phyloP scores from a whole-genome alignment of 2,113 vertebrate species.

The Mesitornis unicolor region DNA sequence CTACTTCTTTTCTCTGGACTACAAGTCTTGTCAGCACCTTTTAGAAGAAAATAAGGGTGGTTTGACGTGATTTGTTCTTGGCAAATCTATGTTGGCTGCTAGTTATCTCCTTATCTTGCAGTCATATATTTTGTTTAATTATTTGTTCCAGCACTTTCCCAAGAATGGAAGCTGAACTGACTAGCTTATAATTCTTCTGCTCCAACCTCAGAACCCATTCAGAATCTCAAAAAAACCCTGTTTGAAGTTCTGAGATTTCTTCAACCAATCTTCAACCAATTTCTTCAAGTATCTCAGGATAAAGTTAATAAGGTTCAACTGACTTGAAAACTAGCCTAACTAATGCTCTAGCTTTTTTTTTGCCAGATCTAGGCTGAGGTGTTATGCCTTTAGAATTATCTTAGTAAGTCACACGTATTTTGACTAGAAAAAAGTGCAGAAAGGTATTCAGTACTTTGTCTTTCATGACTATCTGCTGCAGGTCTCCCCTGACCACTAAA shows the following conservation, averaged over 20 bases:
- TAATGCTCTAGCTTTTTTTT: background rate
- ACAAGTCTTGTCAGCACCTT: background rate
- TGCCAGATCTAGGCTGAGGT: background rate
- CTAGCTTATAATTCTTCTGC: background rate
- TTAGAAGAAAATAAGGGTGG: background rate
- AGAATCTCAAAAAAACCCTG: background rate
- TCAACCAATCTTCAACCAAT: background rate
- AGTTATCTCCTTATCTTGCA: background rate
- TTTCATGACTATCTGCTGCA: background rate
- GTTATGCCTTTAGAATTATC: background rate
- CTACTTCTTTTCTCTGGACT: background rate
- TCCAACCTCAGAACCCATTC: background rate
- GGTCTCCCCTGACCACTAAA: background rate
- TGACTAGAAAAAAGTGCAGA: background rate
- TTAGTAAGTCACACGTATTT: background rate
- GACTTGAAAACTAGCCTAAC: background rate
- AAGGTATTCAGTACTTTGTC: background rate
- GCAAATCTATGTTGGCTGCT: background rate
- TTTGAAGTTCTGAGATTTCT: background rate
- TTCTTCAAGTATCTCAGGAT: background rate
- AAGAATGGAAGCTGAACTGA: background rate
- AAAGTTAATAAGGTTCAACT: background rate
- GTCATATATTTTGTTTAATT: background rate
- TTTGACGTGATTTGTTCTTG: background rate
- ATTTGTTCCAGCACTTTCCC: slow-evolving; percentile 3